Evolutionary conservation across 2,113 vertebrate genomes (phyloP).

Genomic region (Sebastes fasciatus): DNA sequence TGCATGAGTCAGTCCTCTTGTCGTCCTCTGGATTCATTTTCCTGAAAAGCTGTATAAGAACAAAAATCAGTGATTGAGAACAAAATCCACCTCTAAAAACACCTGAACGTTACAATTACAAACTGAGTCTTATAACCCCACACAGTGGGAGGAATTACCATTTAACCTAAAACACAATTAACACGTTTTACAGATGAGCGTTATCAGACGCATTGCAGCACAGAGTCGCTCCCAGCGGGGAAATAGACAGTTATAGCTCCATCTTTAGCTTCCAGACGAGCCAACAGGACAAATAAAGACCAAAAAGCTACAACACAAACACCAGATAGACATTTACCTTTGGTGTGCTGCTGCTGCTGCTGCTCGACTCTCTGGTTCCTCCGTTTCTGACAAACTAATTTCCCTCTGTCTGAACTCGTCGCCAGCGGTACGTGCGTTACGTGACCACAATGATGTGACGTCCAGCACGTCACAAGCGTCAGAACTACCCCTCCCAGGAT

Average conservation of each 20-base stretch:
- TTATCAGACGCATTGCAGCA: background rate
- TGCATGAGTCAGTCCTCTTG: background rate
- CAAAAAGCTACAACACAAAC: background rate
- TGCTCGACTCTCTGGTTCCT: background rate
- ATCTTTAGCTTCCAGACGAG: background rate
- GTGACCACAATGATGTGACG: constrained; percentile 6
- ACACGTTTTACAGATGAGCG: background rate
- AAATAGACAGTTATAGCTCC: background rate
- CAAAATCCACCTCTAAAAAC: background rate
- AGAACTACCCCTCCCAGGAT: background rate
- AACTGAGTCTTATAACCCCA: background rate
- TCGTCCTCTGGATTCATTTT: constrained; percentile 60
- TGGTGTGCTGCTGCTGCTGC: background rate
- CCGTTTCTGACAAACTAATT: background rate
- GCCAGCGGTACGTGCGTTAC: background rate
- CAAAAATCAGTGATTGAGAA: background rate
- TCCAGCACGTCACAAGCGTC: background rate
- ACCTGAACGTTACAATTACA: background rate
- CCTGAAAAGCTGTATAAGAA: constrained; percentile 3
- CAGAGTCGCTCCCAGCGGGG: background rate
- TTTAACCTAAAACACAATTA: background rate
- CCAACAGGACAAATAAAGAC: background rate
- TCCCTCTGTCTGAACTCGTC: background rate
- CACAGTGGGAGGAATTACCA: background rate
- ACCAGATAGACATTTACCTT: background rate